Conservation (phyloP, 2,113 vertebrate genomes). For the Mormyrus lacerda region DNA sequence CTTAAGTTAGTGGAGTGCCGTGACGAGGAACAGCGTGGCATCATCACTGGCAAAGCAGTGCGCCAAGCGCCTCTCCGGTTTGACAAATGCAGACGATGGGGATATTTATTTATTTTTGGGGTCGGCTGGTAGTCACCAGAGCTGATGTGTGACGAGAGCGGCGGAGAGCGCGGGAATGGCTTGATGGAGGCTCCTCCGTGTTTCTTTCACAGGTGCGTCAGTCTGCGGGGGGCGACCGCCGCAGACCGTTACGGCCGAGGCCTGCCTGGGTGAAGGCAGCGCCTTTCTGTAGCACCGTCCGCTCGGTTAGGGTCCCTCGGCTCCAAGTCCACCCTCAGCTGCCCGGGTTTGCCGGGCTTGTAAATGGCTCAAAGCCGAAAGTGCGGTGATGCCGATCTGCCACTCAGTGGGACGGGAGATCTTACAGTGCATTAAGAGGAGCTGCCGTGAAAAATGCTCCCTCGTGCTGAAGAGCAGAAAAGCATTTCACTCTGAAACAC, state of each 20-base stretch:
- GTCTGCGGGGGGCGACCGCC: not conserved
- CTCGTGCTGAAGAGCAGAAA: not conserved
- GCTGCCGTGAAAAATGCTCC: not conserved
- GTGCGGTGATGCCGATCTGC: not conserved
- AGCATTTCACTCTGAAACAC: not conserved
- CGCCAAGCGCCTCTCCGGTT: not conserved
- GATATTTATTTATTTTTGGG: not conserved
- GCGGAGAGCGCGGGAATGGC: not conserved
- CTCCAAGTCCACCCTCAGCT: not conserved
- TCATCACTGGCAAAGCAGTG: not conserved
- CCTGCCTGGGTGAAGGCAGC: not conserved
- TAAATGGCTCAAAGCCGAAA: not conserved
- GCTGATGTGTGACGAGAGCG: not conserved
- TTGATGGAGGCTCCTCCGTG: not conserved
- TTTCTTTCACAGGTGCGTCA: not conserved
- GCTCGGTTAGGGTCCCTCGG: not conserved
- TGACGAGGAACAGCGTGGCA: not conserved
- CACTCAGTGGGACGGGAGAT: not conserved
- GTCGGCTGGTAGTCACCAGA: not conserved
- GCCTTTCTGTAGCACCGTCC: not conserved
- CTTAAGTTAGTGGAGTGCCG: not conserved
- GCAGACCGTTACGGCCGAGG: not conserved
- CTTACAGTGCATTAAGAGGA: not conserved
- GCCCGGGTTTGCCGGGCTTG: not conserved
- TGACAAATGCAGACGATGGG: not conserved